Evolutionary conservation across 2,888 invertebrate species (phyloP).

Genomic region (Craniophora ligustri): DNA sequence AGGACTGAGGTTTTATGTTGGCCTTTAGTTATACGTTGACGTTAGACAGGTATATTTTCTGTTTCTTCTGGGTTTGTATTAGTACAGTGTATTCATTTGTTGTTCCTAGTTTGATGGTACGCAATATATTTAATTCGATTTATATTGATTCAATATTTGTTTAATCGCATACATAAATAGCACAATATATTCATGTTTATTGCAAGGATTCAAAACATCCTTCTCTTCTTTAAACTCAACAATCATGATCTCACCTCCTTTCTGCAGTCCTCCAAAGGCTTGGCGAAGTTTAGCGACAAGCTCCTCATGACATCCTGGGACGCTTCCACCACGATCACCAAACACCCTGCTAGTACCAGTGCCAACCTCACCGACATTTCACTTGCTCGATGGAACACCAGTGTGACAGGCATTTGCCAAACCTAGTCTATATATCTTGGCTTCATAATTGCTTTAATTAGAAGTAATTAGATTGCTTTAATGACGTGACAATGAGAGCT

Average conservation of each 20-base stretch:
- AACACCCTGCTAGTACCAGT: slow-evolving; percentile 32
- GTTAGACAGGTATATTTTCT: no score
- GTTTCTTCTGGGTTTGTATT: no score
- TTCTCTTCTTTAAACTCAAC: neutral
- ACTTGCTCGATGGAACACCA: slow-evolving; percentile 1
- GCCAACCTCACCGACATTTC: slow-evolving; percentile 45
- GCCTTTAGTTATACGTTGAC: no score
- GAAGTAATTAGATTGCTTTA: no score
- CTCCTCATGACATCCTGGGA: slow-evolving; percentile 65
- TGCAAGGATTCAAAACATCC: no score
- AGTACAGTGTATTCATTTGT: no score
- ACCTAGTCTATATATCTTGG: slow-evolving; percentile 39
- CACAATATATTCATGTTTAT: no score
- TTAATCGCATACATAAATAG: no score
- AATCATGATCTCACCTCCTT: slow-evolving; percentile 58
- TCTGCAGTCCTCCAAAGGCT: slow-evolving; percentile 65
- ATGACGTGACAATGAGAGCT: slow-evolving; percentile 17
- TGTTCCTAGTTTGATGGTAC: no score
- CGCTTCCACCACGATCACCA: slow-evolving; percentile 52
- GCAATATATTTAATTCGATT: no score
- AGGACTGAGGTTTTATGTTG: no score
- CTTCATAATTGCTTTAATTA: slow-evolving; percentile 37
- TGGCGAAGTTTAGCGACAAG: slow-evolving; percentile 58
- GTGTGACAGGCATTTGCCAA: slow-evolving; percentile 11
- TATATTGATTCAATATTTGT: no score